Base-by-base conservation (phyloP, 2,797 vertebrate genomes). In the Pseudomugil tenellus region DNA sequence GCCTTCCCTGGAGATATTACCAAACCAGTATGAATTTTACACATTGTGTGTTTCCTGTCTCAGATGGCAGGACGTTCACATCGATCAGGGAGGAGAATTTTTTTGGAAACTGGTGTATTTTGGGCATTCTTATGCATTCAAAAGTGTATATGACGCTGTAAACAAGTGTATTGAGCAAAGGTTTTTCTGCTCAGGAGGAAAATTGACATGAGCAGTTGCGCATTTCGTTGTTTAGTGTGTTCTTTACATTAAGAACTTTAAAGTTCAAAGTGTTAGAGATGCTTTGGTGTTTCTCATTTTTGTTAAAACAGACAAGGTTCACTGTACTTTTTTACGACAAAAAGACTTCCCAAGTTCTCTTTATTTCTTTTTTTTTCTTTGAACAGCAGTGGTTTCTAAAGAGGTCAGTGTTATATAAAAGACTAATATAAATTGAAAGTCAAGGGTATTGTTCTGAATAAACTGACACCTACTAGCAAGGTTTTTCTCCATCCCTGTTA, bases 21-120 rank as follows among this genome's bases (percentile, higher is more conserved):
- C 77, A 64, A 77, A 79, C 81, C 80, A 61, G 63, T 80, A 69
- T 83, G 81, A 87, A 84, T 91, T 89, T 86, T 89, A 82, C 79
- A 84, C 70, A 12, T 28, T 58, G 61, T 68, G 69, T 63, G 70
- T 86, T 86, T 76, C 72, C 63, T 57, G 70, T 91, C 90, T 93
- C 88, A 75, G 79, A 87, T 73, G 83, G 78, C 51, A 26, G 26
- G 54, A 58, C 54, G 48, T 79, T 70, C 17, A 25, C 63, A 48
- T 67, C 26, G 39, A 82, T 85, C 69, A 48, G 63, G 74, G 73
- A 74, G 61, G 55, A 67, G 63, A 53, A 16, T n/a, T n/a, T 69
- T 84, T 71, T 62, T 11, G 37, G 67, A 76, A 84, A 73, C 67
- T 55, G 39, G 60, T 39, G 69, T 79, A 60, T 72, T 80, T 86